Evolutionary conservation across 2,888 invertebrate species (phyloP).

Genomic region (Watsonalla cultraria): DNA sequence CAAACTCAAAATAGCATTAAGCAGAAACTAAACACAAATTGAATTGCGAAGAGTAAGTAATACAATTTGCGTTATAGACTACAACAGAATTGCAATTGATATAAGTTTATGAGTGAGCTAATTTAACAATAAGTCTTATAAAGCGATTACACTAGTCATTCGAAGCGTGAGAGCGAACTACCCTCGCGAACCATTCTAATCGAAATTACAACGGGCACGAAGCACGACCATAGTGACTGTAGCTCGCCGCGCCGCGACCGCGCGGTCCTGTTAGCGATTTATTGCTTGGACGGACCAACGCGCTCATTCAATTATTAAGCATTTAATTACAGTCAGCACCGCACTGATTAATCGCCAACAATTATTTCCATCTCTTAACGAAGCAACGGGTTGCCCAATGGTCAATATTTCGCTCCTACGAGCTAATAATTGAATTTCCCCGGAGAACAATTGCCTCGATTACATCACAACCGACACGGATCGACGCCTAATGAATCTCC

Average conservation of each 20-base stretch:
- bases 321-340: slow-evolving; percentile 66
- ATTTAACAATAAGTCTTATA: slow-evolving; percentile 53
- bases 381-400: slow-evolving; percentile 62
- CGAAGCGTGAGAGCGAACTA: slow-evolving; percentile 69
- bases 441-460: slow-evolving; percentile 75
- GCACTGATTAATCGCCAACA: slow-evolving; percentile 62
- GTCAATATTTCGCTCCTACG: slow-evolving; percentile 54
- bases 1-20: too few species aligned
- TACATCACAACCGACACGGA: slow-evolving; percentile 68
- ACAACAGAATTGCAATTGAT: slow-evolving; percentile 3
- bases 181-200: slow-evolving; percentile 53
- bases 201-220: slow-evolving; percentile 65
- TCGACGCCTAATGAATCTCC: slow-evolving; percentile 77
- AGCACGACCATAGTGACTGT: slow-evolving; percentile 53
- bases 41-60: not conserved
- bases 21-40: too few species aligned
- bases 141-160: slow-evolving; percentile 57
- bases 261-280: slow-evolving; percentile 46
- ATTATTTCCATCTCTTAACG: slow-evolving; percentile 68
- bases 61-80: slow-evolving; percentile 1
- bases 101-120: slow-evolving; percentile 26
- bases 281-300: slow-evolving; percentile 46
- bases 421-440: slow-evolving; percentile 74
- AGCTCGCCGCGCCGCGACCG: slow-evolving; percentile 41
- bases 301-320: slow-evolving; percentile 68